Base-by-base conservation (phyloP, 2,797 vertebrate species). In the Sebastes hubbsi region DNA sequence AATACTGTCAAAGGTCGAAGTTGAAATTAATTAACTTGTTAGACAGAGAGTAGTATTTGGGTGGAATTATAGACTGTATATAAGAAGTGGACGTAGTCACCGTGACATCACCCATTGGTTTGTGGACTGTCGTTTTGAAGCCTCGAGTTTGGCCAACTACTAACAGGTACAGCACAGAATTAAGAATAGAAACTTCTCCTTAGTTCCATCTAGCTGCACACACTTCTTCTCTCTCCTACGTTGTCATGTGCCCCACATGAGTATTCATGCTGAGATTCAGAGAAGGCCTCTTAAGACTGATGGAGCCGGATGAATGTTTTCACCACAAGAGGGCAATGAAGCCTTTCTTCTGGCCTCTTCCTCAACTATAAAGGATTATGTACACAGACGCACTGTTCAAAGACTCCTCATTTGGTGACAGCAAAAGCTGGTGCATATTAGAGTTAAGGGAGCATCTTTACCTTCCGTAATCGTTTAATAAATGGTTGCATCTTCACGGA, bases 261-360 rank as follows among this genome's bases (percentile, higher is more conserved):
- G 46, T 49, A 49, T 49, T 49, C 46, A 30, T 30, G 29, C 18
- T 63, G 38, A 71, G 32, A 52, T 61, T 68, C 16, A 13, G 3
- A 8, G 38, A 71, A 77, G 73, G 64, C 42, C 52, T 38, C 25
- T 60, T 29, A 14, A 64, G 38, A 32, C 22, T 29, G 46, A 49
- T 20, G 46, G 46, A 49, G 2, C 46, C 20, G 46, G 46, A 63
- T 34, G 24, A 55, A 69, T 54, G 54, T 72, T 65, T 79, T 77
- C 67, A 85, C 95, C 94, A 96, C 96, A 91, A 97, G 96, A 96
- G 97, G 95, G 95, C 96, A 95, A 84, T 94, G 93, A 91, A 92
- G 94, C 82, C 89, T 96, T 96, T 96, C 95, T 94, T 93, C 95
- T 95, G 90, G 90, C 81, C 74, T 80, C 42, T 30, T 30, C 38